Conservation (phyloP, 2,113 vertebrate genomes). For the Halcyon malimbica region DNA sequence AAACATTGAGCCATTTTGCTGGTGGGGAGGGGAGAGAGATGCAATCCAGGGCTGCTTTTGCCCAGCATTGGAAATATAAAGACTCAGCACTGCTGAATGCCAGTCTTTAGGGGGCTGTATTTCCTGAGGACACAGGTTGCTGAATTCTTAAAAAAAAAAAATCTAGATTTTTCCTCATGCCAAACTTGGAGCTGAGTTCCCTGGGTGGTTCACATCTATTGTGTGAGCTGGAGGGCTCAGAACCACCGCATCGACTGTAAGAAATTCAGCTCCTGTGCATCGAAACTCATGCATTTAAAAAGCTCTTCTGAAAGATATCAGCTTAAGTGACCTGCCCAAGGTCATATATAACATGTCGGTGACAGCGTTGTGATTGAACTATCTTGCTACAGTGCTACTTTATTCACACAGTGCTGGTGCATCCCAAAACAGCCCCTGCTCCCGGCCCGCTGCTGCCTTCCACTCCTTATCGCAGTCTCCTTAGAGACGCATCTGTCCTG, state of each 20-base stretch:
- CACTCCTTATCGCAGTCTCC: slow-evolving; percentile 37
- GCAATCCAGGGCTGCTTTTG: neutral
- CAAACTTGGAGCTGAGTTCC: neutral
- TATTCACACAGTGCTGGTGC: slow-evolving; percentile 6
- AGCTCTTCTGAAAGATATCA: slow-evolving; percentile 1
- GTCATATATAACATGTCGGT: neutral
- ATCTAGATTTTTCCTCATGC: neutral
- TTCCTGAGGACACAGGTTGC: neutral
- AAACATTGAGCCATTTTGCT: neutral
- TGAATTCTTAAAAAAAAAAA: neutral
- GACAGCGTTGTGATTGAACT: slow-evolving; percentile 20
- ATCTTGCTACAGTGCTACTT: neutral
- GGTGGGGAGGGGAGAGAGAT: neutral
- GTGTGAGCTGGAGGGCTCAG: neutral
- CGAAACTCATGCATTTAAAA: neutral
- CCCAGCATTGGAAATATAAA: neutral
- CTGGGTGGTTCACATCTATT: neutral
- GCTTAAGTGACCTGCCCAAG: slow-evolving; percentile 46
- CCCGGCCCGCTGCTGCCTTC: neutral
- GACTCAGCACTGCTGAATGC: neutral
- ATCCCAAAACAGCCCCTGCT: neutral
- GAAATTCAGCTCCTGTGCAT: neutral
- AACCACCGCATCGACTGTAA: neutral
- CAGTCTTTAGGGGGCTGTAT: neutral
- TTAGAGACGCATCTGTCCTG: slow-evolving; percentile 57